phyloP scores from a whole-genome alignment of 1,140 invertebrate species.

The Homalodisca vitripennis region DNA sequence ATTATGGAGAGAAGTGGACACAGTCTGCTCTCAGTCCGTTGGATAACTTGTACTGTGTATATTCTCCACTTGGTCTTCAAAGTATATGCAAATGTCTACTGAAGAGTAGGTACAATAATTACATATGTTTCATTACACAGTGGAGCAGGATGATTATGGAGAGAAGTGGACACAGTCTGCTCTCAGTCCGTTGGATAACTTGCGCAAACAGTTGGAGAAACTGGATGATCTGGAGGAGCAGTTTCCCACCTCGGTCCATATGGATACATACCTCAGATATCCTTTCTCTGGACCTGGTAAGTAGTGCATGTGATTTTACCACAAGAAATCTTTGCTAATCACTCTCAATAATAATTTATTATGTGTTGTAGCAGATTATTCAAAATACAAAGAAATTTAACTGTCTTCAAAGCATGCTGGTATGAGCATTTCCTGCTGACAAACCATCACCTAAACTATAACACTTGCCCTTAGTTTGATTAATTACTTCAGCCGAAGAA shows the following conservation, averaged over 20 bases:
- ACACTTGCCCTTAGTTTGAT: too few species aligned
- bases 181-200: slow-evolving; percentile 58
- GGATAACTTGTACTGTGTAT: slow-evolving; percentile 69
- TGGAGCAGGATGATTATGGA: slow-evolving; percentile 7
- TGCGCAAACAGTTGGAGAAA: slow-evolving; percentile 72
- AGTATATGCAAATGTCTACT: not conserved
- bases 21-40: too few species aligned
- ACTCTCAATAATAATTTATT: too few species aligned
- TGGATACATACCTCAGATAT: slow-evolving; percentile 69
- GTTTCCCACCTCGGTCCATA: slow-evolving; percentile 62
- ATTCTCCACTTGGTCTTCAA: too few species aligned
- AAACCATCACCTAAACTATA: too few species aligned
- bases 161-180: slow-evolving; percentile 13
- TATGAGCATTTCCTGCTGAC: too few species aligned
- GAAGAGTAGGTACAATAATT: not conserved
- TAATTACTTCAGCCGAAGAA: too few species aligned
- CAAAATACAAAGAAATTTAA: too few species aligned
- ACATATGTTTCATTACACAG: not conserved
- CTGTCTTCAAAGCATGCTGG: not conserved
- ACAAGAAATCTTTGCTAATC: too few species aligned
- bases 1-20: too few species aligned
- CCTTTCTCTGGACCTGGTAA: slow-evolving; percentile 66
- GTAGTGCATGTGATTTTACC: slow-evolving; percentile 38
- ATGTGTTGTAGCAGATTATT: too few species aligned
- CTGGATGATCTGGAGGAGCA: slow-evolving; percentile 78